phyloP scores from a whole-genome alignment of 2,113 vertebrate genomes.

The Strigops habroptila region DNA sequence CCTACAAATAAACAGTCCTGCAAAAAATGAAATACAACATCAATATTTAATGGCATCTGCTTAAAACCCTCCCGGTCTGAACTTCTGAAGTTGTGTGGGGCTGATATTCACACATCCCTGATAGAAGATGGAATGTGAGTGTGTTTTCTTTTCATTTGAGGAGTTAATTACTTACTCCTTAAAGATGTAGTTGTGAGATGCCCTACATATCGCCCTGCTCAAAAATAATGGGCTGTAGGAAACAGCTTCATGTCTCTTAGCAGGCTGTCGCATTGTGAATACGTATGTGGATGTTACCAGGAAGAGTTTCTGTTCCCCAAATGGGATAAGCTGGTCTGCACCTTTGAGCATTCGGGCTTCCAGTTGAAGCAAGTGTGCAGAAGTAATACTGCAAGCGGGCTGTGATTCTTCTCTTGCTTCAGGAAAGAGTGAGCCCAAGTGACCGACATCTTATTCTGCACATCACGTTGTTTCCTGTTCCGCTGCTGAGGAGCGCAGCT shows the following conservation, averaged over 20 bases:
- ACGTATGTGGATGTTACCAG: background rate
- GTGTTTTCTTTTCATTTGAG: slow-evolving; percentile 13
- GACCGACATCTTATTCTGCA: background rate
- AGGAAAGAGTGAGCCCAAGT: background rate
- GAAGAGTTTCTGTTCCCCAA: background rate
- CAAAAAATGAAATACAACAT: background rate
- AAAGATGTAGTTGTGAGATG: background rate
- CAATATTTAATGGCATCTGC: slow-evolving; percentile 30
- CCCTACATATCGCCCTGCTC: background rate
- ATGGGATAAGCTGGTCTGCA: background rate
- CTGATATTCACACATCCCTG: background rate
- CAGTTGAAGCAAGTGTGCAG: background rate
- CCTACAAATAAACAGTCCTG: background rate
- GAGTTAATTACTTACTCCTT: background rate
- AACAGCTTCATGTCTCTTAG: background rate
- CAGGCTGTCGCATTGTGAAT: background rate
- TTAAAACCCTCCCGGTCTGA: background rate
- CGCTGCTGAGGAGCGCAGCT: background rate
- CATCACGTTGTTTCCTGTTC: background rate
- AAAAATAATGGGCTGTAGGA: background rate
- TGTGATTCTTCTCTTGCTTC: background rate
- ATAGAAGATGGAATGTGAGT: background rate
- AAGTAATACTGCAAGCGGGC: background rate
- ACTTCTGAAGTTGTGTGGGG: background rate
- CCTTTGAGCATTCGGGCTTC: background rate